Base-by-base conservation (phyloP, 2,113 vertebrate species). In the Chamaetylas fuelleborni region DNA sequence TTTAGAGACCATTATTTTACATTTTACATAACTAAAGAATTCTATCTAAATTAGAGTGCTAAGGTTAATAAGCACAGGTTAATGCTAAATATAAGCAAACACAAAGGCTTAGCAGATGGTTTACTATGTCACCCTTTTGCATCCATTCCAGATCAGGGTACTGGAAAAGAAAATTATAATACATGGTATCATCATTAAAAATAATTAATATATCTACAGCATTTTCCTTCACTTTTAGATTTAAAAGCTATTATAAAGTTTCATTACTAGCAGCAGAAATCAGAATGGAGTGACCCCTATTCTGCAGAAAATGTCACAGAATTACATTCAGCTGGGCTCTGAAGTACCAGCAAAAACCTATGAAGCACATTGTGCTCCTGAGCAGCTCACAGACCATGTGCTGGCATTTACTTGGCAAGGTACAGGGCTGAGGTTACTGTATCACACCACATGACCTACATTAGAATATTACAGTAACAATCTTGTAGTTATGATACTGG, bases 61-160 rank as follows among this genome's bases (percentile, higher is more conserved):
- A 58, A 25, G 6, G 40, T 94, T 95, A 95, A 83, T 83, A 94
- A 96, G 79, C 92, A 90, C 33, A 67, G 56, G 76, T 91, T 96
- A 95, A 86, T 90, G 34, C 71, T 95, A 95, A 83, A 92, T 80
- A 64, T 45, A 93, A 74, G 90, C 65, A 83, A 83, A 95, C 64
- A 93, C 56, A 88, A 83, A 94, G 48, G 64, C 79, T 90, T 43
- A 90, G 67, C 74, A 94, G 67, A 22, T 62, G 34, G 47, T 94
- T 95, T 93, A 95, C 90, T 94, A 94, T 20, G 17, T 90, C 93
- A 93, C 74, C 72, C 85, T 95, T 95, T 28, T 92, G 93, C 79
- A 92, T 78, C 71, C 93, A 88, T 77, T 70, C 72, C 85, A 90
- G 76, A 65, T 80, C 79, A 83, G 11, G 78, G 64, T 93, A 92